Base-by-base conservation (phyloP, 2,888 invertebrate genomes). In the Aethes cnicana region DNA sequence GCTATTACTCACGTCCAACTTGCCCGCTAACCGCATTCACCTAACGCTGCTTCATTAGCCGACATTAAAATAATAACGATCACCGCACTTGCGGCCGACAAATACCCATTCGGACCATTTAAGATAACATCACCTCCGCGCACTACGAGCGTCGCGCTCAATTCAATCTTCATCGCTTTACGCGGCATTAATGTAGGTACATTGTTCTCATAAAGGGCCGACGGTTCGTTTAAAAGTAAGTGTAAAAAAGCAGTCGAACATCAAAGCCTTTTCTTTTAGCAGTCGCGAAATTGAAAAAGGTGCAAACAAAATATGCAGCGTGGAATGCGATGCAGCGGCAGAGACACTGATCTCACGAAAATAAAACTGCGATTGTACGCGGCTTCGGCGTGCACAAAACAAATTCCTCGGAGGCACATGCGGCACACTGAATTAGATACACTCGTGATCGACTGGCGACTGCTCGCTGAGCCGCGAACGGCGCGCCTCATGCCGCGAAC, bases 361-460 rank as follows among this genome's bases (percentile, higher is more conserved):
- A 87, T 86, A 86, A 86, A 85, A 83, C 78, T 68, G 72, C 76
- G 75, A 78, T 80, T 74, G 74, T 77, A 72, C 65, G 62, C 68
- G 68, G 69, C 72, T 74, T 73, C 77, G 75, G 72, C 77, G 80
- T 79, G 80, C 81, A 81, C 80, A 79, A 81, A 81, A 83, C 81
- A 79, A 85, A 87, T 87, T 86, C 87, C 85, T 85, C 65, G 59
- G 74, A 80, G 76, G 79, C 83, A 81, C 74, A 79, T 74, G 74
- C 77, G 74, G 74, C 72, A 77, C 78, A 81, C 84, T 84, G 83
- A 84, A 86, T 84, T 85, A 85, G 85, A 84, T 71, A 81, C 84
- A 83, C 77, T 77, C 79, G 79, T 82, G 82, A 84, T 81, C 77
- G 76, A 79, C 75, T 77, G 77, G 70, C 70, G 69, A 63, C 64